phyloP scores from a whole-genome alignment of 64 coral and sea anemone species.

The Porites australiensis region DNA sequence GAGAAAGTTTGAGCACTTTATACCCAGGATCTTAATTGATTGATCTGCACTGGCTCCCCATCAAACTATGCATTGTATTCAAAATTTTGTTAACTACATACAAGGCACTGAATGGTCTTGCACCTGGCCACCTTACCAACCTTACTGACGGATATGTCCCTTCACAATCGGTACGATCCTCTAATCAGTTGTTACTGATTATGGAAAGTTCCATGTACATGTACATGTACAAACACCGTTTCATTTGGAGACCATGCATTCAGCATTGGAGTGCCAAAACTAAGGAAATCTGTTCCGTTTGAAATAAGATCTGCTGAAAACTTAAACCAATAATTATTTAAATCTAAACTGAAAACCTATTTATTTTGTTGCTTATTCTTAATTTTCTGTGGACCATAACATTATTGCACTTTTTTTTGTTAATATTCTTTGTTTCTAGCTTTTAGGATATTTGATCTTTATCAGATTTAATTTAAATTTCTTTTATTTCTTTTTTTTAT shows the following conservation, averaged over 20 bases:
- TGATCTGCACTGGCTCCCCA: too few relatives aligned
- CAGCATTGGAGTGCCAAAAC: background rate
- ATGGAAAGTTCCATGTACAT: background rate
- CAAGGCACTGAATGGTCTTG: too few relatives aligned
- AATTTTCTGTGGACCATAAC: background rate
- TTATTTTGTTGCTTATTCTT: background rate
- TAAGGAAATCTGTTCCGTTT: background rate
- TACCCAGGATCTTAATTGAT: too few relatives aligned
- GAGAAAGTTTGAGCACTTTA: too few relatives aligned
- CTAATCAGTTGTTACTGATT: too few relatives aligned
- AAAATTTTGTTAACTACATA: too few relatives aligned
- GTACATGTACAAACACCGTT: background rate
- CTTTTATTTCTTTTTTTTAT: background rate
- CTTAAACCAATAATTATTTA: background rate
- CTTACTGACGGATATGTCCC: too few relatives aligned
- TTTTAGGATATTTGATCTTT: background rate
- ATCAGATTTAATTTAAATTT: too few relatives aligned
- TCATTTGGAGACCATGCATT: background rate
- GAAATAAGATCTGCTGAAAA: conserved; percentile 15
- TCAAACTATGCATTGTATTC: too few relatives aligned
- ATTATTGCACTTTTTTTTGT: background rate
- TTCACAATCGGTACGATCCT: too few relatives aligned
- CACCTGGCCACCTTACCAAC: too few relatives aligned
- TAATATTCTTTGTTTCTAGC: background rate
- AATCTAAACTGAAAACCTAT: too few relatives aligned